Base-by-base conservation (phyloP, 2,113 vertebrate genomes). In the Hippopotamus amphibius region DNA sequence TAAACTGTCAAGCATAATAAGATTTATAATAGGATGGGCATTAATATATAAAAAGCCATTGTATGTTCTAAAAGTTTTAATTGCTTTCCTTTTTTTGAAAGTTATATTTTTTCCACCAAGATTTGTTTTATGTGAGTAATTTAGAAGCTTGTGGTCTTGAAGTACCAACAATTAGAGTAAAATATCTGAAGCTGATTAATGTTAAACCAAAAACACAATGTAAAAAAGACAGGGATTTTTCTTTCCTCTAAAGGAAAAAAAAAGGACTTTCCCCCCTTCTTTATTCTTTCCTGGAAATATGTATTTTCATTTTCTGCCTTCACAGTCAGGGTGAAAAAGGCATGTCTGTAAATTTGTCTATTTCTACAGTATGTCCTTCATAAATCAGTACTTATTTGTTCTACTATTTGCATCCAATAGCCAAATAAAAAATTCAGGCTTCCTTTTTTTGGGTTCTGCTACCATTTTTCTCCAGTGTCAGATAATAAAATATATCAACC, bases 71-170 rank as follows among this genome's bases (percentile, higher is more conserved):
- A 74, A 96, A 95, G 22, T 88, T 98, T 93, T 97, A 97, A 98
- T 97, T 96, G 90, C 89, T 91, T 86, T 85, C 72, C 41, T 82
- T 93, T 96, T 85, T 96, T 96, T 84, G 43, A 97, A 97, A 97
- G 88, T 37, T 87, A 37, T 65, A 11, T 97, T 92, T 90, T 79
- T 79, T 4, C 6, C 11, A 90, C 1, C 8, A 59, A 79, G 24
- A 87, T 71, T 87, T 92, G 1, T 48, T 65, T 93, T 57, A 88
- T 66, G 61, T 92, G 21, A 37, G 7, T 85, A 89, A 61, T 95
- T 88, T 95, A 74, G 86, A 98, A 97, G 90, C 15, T 37, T 86
- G 4, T 89, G 55, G n/a, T 65, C 83, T n/a, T 76, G 83, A 97
- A 30, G 9, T 85, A 24, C 41, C 83, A 68, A 92, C 3, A 50